A percentile compares a stretch with the other conserved stretches of the same genome.
Conservation (phyloP, 2,888 invertebrate species). For the Agonum fuliginosum region DNA sequence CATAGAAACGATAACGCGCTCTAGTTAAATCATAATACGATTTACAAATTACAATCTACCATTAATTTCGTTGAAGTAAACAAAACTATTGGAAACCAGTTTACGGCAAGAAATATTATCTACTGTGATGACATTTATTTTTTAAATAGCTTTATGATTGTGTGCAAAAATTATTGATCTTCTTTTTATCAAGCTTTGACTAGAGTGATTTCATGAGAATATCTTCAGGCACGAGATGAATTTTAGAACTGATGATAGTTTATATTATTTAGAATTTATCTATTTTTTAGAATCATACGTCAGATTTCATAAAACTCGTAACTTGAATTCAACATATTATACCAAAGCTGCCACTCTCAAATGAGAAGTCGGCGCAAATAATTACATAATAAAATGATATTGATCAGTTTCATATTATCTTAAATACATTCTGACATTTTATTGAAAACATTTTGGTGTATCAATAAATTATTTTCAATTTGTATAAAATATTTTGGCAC, state of each 20-base stretch:
- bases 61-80: not conserved
- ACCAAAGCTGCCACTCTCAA: slow-evolving; percentile 20
- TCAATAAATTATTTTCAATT: slow-evolving; percentile 17
- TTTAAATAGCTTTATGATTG: not conserved
- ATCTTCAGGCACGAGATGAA: slow-evolving; percentile 21
- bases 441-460: not conserved
- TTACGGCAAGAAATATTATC: slow-evolving; percentile 24
- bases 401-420: not conserved
- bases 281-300: not conserved
- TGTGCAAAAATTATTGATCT: not conserved
- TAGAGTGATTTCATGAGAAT: slow-evolving; percentile 20
- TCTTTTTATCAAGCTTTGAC: slow-evolving; percentile 22
- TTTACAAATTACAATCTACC: slow-evolving; percentile 3
- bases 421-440: not conserved
- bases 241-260: not conserved
- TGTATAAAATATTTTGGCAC: slow-evolving; percentile 37
- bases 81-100: slow-evolving; percentile 9
- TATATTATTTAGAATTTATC: not conserved
- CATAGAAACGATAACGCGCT: not conserved
- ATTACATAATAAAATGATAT: not conserved
- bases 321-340: not conserved
- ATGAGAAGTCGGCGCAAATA: not conserved
- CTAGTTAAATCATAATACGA: slow-evolving; percentile 5
- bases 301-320: not conserved
- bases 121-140: slow-evolving; percentile 17